Percentiles rank a stretch among this genome's conserved stretches.
phyloP scores from a whole-genome alignment of 2,888 invertebrate genomes.

The Ecliptopera silaceata region DNA sequence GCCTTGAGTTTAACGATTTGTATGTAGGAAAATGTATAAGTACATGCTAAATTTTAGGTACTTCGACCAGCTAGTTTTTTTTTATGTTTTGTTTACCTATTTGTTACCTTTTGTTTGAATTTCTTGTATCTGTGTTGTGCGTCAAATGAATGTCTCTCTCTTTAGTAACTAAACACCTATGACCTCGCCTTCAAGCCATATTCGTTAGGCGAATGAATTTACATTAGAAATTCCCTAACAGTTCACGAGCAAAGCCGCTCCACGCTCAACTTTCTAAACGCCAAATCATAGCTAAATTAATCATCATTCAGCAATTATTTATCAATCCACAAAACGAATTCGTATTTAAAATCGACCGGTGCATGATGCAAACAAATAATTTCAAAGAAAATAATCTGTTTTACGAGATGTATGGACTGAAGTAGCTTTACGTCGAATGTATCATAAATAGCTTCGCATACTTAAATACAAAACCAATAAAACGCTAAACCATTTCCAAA shows the following conservation, averaged over 20 bases:
- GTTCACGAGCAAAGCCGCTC: conserved; percentile 2
- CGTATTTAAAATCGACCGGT: conserved; percentile 20
- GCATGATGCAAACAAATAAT: conserved; percentile 28
- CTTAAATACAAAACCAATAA: not conserved
- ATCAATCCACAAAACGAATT: conserved; percentile 32
- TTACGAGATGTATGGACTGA: conserved; percentile 16
- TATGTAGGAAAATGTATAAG: no score
- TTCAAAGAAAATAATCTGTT: conserved; percentile 27
- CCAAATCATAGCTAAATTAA: conserved; percentile 30
- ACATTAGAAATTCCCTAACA: conserved; percentile 17
- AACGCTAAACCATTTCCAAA: not conserved
- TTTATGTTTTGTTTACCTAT: no score
- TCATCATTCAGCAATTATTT: conserved; percentile 34
- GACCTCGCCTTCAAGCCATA: conserved; percentile 11
- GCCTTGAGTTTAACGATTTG: no score
- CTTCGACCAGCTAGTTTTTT: no score
- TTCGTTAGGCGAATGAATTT: conserved; percentile 14
- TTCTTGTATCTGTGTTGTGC: no score
- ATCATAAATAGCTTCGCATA: conserved; percentile 17
- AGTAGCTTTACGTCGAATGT: conserved; percentile 25
- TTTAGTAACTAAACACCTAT: conserved; percentile 3
- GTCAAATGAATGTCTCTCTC: no score
- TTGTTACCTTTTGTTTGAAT: no score
- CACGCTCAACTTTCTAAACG: conserved; percentile 29
- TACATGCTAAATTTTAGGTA: no score